Base-by-base conservation (phyloP, 2,888 invertebrate species). In the Catocala sponsa region DNA sequence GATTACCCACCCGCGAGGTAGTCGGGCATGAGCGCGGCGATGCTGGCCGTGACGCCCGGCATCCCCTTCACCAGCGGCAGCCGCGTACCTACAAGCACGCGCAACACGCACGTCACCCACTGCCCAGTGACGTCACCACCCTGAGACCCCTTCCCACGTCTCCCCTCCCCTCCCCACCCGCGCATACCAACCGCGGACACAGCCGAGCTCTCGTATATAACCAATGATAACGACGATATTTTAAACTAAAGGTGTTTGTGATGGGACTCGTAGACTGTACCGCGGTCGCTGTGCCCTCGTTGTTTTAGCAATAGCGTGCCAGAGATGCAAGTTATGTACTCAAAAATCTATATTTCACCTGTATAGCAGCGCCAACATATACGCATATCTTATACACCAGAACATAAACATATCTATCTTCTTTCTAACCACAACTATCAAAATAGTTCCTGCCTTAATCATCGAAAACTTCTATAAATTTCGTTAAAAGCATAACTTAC, bases 1-100 rank as follows among this genome's bases (percentile, higher is more conserved):
- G 53, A 25, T 67, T 85, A 92, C 95, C 92, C 93, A 97, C 97
- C 97, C 96, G 96, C 95, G 86, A 96, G 96, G 87, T 96, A 96
- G 85, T 96, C 96, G 76, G 96, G 96, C 87, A 96, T 95, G 88
- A 97, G 95, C 90, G 96, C 96, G 90, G 96, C 95, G 79, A 94
- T 86, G 88, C 91, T 85, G 77, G 89, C 86, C 63, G 94, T 94
- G 63, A 95, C 94, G 70, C 94, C 90, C 83, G 94, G 94, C 92
- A 94, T 91, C 74, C 94, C 94, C 87, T 94, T 94, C 82, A 91
- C 87, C 76, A 89, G 87, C 86, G 88, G 90, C 87, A 84, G 83
- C 84, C 65, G 82, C 79, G 49, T 78, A 84, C 85, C 91, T 89
- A 88, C 88, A 88, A 87, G 81, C 84, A 80, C 79, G 68, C 73